Percentiles rank a stretch among this genome's conserved stretches.
phyloP scores from a whole-genome alignment of 1,140 invertebrate genomes.

The Penaeus indicus region DNA sequence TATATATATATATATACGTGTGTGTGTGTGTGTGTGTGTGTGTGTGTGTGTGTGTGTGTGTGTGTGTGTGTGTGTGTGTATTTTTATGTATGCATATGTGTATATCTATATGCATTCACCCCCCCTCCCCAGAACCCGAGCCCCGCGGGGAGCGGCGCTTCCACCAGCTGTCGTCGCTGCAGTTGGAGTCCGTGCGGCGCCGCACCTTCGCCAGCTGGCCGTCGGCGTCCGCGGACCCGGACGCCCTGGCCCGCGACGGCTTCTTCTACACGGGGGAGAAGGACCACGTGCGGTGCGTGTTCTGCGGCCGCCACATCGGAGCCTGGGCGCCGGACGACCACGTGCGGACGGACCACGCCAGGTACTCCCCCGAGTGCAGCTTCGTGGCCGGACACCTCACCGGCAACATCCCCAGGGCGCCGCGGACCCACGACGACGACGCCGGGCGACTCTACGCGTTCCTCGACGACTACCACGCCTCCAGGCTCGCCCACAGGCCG shows the following conservation, averaged over 20 bases:
- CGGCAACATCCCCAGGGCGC: conserved; percentile 22
- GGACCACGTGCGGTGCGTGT: conserved; percentile 43
- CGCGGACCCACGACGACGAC: background rate
- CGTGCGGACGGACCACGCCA: conserved; percentile 26
- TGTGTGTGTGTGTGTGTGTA: no score
- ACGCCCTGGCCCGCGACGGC: conserved; percentile 16
- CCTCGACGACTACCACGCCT: conserved; percentile 43
- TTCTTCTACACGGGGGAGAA: conserved; percentile 30
- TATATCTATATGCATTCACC: no score
- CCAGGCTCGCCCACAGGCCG: conserved; percentile 32
- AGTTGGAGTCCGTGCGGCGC: conserved; percentile 38
- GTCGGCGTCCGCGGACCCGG: conserved; percentile 18
- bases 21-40: no score
- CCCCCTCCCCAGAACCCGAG: no score
- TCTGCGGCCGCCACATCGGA: conserved; percentile 24
- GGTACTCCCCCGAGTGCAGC: conserved; percentile 25
- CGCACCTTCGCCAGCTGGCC: conserved; percentile 44
- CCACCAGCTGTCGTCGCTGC: background rate
- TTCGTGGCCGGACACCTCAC: conserved; percentile 10
- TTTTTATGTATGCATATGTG: no score
- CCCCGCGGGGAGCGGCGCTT: conserved; percentile 45
- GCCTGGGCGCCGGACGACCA: conserved; percentile 37
- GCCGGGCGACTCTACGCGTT: conserved; percentile 20
- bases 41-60: no score
- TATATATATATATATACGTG: no score